phyloP scores from a whole-genome alignment of 2,113 vertebrate genomes.

The Nesoenas mayeri region DNA sequence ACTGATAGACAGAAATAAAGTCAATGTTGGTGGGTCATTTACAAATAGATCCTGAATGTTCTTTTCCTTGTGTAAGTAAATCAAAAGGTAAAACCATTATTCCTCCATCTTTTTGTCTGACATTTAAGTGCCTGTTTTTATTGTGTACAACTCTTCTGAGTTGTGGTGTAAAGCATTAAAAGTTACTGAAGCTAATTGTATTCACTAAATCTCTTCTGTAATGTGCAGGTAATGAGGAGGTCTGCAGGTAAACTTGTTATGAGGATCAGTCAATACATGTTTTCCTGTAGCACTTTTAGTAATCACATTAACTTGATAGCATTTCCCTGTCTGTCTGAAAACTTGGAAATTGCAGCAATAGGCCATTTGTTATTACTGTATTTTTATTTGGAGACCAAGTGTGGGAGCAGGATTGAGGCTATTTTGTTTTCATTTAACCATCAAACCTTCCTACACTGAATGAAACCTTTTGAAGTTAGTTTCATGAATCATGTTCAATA shows the following conservation, averaged over 20 bases:
- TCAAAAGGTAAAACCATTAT: neutral
- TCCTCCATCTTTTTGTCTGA: neutral
- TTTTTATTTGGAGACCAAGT: neutral
- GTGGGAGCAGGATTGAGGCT: neutral
- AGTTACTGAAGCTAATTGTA: conserved; percentile 18
- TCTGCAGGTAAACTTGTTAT: conserved; percentile 54
- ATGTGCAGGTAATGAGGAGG: conserved; percentile 35
- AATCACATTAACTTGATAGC: conserved; percentile 28
- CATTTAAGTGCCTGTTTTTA: neutral
- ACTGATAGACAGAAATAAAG: neutral
- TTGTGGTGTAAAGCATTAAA: neutral
- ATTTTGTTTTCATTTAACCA: neutral
- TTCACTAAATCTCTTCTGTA: conserved; percentile 27
- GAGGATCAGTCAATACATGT: conserved; percentile 11
- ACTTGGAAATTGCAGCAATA: neutral
- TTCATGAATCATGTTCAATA: neutral
- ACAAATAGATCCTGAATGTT: neutral
- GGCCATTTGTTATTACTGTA: neutral
- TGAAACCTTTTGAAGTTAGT: neutral
- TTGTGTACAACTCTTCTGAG: neutral
- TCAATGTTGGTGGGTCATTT: neutral
- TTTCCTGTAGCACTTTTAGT: conserved; percentile 43
- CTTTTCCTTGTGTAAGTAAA: neutral
- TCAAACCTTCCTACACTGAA: neutral
- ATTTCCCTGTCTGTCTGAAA: neutral